A percentile compares a stretch with the other conserved stretches of the same genome.
phyloP scores from a whole-genome alignment of 1,140 invertebrate species.

The Eumaeus atala region DNA sequence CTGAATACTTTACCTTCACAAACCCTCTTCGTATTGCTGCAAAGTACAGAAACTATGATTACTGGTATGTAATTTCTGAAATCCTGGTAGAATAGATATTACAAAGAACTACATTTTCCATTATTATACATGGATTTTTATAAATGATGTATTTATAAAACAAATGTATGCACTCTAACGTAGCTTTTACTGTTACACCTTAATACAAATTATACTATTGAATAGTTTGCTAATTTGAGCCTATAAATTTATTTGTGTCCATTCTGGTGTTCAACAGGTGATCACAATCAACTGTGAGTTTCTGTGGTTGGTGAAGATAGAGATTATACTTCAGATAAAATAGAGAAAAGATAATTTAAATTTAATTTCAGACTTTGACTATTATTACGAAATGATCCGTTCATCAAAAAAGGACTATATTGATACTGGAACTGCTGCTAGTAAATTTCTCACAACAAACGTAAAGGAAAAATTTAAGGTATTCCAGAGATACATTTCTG shows the following conservation, averaged over 20 bases:
- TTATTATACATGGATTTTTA: too few relatives aligned
- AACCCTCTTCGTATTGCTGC: constrained; percentile 80
- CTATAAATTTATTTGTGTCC: too few relatives aligned
- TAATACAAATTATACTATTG: too few relatives aligned
- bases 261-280: too few relatives aligned
- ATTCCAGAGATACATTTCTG: constrained; percentile 72
- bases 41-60: constrained; percentile 76
- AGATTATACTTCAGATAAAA: too few relatives aligned
- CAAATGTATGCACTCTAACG: too few relatives aligned
- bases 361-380: constrained; percentile 74
- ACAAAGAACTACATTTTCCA: too few relatives aligned
- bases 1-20: constrained; percentile 82
- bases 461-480: constrained; percentile 78
- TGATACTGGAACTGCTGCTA: constrained; percentile 75
- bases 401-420: constrained; percentile 79
- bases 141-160: too few relatives aligned
- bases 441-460: constrained; percentile 79
- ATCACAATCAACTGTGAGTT: too few relatives aligned
- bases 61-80: constrained; percentile 75
- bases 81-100: background rate
- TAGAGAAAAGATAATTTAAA: constrained; percentile 5
- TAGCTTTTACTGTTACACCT: too few relatives aligned
- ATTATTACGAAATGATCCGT: constrained; percentile 76
- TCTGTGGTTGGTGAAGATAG: too few relatives aligned
- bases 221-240: too few relatives aligned